These are phyloP conservation scores for Philopedon plagiatum DNA, from an alignment of 2,888 invertebrate genomes.

Conservation along the genomic window DNA sequence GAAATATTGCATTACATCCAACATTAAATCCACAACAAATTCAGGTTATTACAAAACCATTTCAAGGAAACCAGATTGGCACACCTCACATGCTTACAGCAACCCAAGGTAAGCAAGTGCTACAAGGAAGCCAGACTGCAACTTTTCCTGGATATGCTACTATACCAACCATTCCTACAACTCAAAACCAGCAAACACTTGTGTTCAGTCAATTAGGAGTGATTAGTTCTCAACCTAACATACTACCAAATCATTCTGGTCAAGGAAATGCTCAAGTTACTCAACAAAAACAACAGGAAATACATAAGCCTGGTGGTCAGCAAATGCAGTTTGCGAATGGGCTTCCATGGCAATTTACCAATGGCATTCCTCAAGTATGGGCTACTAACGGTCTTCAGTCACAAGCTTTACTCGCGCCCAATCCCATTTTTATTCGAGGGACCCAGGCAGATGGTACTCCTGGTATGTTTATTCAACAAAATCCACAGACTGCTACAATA, in stretches of 20 bases:
- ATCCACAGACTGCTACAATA: constrained; percentile 77
- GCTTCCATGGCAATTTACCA: constrained; percentile 79
- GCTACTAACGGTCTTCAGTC: constrained; percentile 79
- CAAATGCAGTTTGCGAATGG: constrained; percentile 83
- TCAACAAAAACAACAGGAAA: constrained; percentile 75
- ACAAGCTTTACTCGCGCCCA: constrained; percentile 79
- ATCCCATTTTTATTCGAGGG: constrained; percentile 87
- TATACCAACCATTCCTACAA: constrained; percentile 83
- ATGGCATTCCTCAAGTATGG: constrained; percentile 82
- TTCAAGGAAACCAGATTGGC: constrained; percentile 79
- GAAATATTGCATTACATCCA: constrained; percentile 81
- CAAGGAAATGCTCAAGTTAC: constrained; percentile 69
- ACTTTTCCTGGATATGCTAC: constrained; percentile 84
- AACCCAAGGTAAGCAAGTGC: constrained; percentile 81
- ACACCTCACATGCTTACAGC: constrained; percentile 86
- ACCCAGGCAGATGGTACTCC: constrained; percentile 81
- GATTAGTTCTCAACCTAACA: constrained; percentile 79
- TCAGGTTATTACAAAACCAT: constrained; percentile 89
- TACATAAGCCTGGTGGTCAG: constrained; percentile 79
- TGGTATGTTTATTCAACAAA: constrained; percentile 88
- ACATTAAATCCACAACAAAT: constrained; percentile 84
- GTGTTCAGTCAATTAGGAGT: constrained; percentile 82
- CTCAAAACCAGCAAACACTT: constrained; percentile 82
- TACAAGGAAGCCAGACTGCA: constrained; percentile 76
- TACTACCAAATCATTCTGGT: constrained; percentile 74